A percentile compares a stretch with the other conserved stretches of the same genome.
phyloP scores from a whole-genome alignment of 2,888 invertebrate species.

The Orchesella flavescens region DNA sequence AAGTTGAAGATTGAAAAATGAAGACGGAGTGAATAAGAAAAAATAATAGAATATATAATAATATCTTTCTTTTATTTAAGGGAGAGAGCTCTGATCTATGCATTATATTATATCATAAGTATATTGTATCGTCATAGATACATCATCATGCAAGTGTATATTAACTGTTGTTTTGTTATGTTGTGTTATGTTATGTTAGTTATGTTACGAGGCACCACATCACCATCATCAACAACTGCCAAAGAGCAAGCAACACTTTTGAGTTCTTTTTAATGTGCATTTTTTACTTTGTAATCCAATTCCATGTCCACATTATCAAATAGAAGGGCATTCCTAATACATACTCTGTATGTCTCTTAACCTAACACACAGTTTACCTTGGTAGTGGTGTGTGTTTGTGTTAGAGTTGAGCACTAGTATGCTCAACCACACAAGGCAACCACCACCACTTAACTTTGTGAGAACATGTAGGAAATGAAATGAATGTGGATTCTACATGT shows the following conservation, averaged over 20 bases:
- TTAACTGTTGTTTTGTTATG: neutral
- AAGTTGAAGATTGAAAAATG: neutral
- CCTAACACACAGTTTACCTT: too few relatives aligned
- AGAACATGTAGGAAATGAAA: neutral
- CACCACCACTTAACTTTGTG: neutral
- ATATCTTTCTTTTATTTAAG: neutral
- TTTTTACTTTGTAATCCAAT: too few relatives aligned
- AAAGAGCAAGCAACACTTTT: slow-evolving; percentile 10
- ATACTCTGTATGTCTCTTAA: too few relatives aligned
- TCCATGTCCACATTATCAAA: too few relatives aligned
- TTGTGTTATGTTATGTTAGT: neutral
- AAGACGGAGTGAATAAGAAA: neutral
- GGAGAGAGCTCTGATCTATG: too few relatives aligned
- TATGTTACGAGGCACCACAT: neutral
- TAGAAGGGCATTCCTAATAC: too few relatives aligned
- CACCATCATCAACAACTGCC: neutral
- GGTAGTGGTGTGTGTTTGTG: too few relatives aligned
- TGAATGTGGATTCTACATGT: neutral
- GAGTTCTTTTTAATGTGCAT: too few relatives aligned
- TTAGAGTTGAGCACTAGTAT: neutral
- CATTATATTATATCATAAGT: neutral
- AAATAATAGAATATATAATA: neutral
- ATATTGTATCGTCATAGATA: neutral
- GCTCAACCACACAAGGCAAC: neutral
- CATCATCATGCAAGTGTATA: neutral